phyloP scores from a whole-genome alignment of 2,797 vertebrate species.

The Poeciliopsis turneri region DNA sequence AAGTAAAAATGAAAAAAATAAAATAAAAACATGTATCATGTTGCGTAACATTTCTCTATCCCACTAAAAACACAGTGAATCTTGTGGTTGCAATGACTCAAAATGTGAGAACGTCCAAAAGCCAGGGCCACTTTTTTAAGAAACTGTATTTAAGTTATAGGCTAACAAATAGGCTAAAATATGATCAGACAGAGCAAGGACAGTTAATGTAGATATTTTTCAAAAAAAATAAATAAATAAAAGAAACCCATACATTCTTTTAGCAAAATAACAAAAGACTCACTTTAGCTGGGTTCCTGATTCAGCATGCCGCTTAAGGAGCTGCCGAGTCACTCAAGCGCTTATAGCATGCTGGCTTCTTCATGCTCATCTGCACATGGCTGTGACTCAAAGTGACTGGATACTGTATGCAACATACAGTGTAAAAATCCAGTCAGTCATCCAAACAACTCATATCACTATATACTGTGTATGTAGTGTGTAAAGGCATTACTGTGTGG shows the following conservation, averaged over 20 bases:
- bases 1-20: not conserved
- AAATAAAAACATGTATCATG: not conserved
- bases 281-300: constrained; percentile 51
- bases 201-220: constrained; percentile 18
- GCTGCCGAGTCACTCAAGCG: constrained; percentile 66
- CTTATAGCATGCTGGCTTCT: constrained; percentile 79
- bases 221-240: constrained; percentile 18
- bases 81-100: not conserved
- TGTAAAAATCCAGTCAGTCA: constrained; percentile 65
- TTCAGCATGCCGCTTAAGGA: constrained; percentile 74
- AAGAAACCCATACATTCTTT: not conserved
- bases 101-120: not conserved
- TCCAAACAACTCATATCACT: constrained; percentile 72
- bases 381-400: constrained; percentile 70
- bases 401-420: constrained; percentile 79
- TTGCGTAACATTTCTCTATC: not conserved
- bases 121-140: not conserved
- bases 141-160: not conserved
- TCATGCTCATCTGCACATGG: constrained; percentile 77
- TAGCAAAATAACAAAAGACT: constrained; percentile 40
- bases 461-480: constrained; percentile 63
- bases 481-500: constrained; percentile 47
- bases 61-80: not conserved
- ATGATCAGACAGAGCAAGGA: constrained; percentile 9
- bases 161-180: not conserved